Evolutionary conservation across 37 sponge, comb jelly and placozoan genomes (phyloP).

Genomic region (Ephydatia muelleri): DNA sequence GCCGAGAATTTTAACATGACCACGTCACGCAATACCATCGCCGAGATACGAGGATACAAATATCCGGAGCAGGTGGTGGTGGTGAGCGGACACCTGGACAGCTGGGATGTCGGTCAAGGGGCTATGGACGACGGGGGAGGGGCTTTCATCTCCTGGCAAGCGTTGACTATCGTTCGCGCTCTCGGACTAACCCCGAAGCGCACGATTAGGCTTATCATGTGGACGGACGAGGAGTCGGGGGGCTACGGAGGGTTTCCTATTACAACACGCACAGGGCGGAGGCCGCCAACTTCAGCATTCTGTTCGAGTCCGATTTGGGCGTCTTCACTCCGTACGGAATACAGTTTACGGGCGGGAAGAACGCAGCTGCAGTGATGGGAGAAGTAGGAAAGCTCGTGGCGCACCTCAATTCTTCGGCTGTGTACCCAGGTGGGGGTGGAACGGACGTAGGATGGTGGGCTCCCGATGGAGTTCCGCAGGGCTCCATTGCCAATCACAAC

Average conservation of each 20-base stretch:
- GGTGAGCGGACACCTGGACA: conserved; percentile 79
- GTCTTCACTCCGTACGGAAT: conserved; percentile 70
- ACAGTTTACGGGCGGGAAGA: conserved; percentile 48
- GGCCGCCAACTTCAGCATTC: conserved; percentile 46
- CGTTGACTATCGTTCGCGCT: conserved; percentile 34
- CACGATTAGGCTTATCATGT: conserved; percentile 65
- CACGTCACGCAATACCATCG: conserved; percentile 61
- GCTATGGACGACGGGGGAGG: conserved; percentile 85
- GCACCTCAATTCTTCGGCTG: conserved; percentile 40
- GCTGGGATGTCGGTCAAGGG: conserved; percentile 81
- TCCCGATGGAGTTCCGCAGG: conserved; percentile 36
- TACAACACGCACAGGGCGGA: conserved; percentile 56
- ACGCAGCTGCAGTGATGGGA: conserved; percentile 52
- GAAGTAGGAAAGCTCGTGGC: conserved; percentile 36
- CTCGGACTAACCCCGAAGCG: conserved; percentile 65
- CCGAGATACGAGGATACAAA: conserved; percentile 51
- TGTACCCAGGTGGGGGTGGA: conserved; percentile 53
- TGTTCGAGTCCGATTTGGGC: conserved; percentile 69
- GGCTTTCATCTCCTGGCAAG: conserved; percentile 77
- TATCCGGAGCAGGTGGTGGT: conserved; percentile 65
- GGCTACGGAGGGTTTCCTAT: conserved; percentile 54
- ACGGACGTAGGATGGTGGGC: conserved; percentile 66
- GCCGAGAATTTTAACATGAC: conserved; percentile 23
- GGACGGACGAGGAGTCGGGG: conserved; percentile 71
- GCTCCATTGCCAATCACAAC: conserved; percentile 50